Percentiles rank a stretch among this genome's conserved stretches.
These are phyloP conservation scores for Latrodectus hesperus DNA, from an alignment of 2,888 invertebrate genomes.

Conservation along the genomic window DNA sequence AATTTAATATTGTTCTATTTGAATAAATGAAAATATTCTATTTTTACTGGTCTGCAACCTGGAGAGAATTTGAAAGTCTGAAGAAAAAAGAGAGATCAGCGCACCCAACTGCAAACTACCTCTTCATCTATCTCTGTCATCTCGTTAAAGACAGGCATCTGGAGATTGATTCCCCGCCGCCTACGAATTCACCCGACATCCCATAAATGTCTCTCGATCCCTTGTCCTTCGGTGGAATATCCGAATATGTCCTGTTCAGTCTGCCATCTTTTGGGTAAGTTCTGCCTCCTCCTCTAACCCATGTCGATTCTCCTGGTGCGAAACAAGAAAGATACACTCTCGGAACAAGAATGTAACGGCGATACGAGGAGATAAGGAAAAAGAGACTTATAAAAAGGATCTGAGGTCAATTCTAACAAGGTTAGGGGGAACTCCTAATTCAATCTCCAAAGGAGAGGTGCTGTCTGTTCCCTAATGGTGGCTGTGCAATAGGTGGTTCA, in stretches of 20 bases:
- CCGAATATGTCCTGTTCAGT: too few relatives aligned
- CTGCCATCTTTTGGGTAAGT: background rate
- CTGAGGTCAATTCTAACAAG: slow-evolving; percentile 58
- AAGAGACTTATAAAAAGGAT: slow-evolving; percentile 53
- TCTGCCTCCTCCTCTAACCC: slow-evolving; percentile 7
- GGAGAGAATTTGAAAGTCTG: background rate
- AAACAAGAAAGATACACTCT: slow-evolving; percentile 40
- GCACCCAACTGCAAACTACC: background rate
- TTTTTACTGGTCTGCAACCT: too few relatives aligned
- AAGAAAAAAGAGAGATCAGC: slow-evolving; percentile 2
- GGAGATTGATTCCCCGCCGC: too few relatives aligned
- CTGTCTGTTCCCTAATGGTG: background rate
- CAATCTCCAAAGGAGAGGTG: slow-evolving; percentile 39
- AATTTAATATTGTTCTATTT: too few relatives aligned
- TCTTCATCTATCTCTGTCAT: background rate
- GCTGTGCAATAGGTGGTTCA: background rate
- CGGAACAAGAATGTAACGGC: slow-evolving; percentile 45
- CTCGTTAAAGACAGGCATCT: too few relatives aligned
- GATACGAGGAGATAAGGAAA: slow-evolving; percentile 47
- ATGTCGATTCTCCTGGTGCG: slow-evolving; percentile 23
- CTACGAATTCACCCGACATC: too few relatives aligned
- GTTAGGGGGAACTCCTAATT: slow-evolving; percentile 50
- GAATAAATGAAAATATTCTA: too few relatives aligned
- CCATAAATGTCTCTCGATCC: too few relatives aligned
- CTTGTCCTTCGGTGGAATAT: too few relatives aligned